These are phyloP conservation scores for Tor tambroides DNA, from an alignment of 2,113 vertebrate genomes.

Conservation along the genomic window DNA sequence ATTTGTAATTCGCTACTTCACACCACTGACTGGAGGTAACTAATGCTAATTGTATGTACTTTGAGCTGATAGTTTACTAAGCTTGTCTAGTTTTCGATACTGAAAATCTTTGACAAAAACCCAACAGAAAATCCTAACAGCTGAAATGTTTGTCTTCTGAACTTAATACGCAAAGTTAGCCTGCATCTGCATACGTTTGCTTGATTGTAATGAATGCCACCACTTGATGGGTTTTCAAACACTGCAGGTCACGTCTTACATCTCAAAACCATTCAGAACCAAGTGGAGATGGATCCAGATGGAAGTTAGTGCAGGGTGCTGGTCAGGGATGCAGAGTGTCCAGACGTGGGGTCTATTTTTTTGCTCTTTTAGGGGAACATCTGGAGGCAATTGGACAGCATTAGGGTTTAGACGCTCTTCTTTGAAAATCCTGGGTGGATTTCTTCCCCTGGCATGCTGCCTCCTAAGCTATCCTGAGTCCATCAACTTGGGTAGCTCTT, in stretches of 20 bases:
- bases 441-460: constrained; percentile 65
- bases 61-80: neutral
- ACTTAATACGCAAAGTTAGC: neutral
- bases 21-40: neutral
- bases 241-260: constrained; percentile 12
- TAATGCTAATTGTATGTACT: neutral
- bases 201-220: constrained; percentile 10
- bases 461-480: constrained; percentile 62
- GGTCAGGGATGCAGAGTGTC: constrained; percentile 16
- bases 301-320: constrained; percentile 25
- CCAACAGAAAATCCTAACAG: neutral
- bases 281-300: constrained; percentile 13
- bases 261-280: neutral
- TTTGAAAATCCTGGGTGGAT: constrained; percentile 71
- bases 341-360: constrained; percentile 2
- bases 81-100: neutral
- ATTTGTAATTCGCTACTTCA: too few species aligned
- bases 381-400: constrained; percentile 70
- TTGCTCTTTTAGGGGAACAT: constrained; percentile 63
- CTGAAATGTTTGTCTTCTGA: neutral
- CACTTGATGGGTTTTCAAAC: constrained; percentile 43
- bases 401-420: constrained; percentile 64
- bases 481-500: constrained; percentile 60
- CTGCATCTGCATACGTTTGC: neutral
- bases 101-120: neutral